Base-by-base conservation (phyloP, 2,113 vertebrate species). In the Paedocypris sp. region DNA sequence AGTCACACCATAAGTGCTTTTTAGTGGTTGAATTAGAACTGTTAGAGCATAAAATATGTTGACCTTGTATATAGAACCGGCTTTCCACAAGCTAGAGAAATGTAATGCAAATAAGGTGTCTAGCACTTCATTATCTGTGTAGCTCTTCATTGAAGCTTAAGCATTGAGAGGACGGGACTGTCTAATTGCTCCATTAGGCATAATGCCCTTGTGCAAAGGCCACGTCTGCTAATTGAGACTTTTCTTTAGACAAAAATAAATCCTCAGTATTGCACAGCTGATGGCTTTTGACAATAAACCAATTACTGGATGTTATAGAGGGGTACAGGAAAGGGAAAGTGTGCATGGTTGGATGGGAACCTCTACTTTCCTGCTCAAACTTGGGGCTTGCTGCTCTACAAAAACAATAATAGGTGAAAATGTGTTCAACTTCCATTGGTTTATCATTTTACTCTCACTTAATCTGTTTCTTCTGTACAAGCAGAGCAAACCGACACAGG, bases 251-350 rank as follows among this genome's bases (percentile, higher is more conserved):
- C 35, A 64, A 68, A 70, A n/a, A n/a, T n/a, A 65, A 45, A 70
- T 77, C 71, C 42, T 69, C 10, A 47, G 32, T 38, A 61, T 66
- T 26, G 33, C 32, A 29, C n/a, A 2, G 64, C 66, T 6, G 70
- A 83, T 80, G 64, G 62, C 26, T 63, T 61, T 19, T 78, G 77
- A 80, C 81, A 80, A 71, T 69, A 80, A 80, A 76, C 75, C 77
- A 77, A 81, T 85, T 83, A 80, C 54, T 61, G 49, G 59, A 70
- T 78, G 72, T 77, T 77, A 67, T 69, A 52, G 33, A 16, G 53
- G 38, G 70, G 70, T 75, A 60, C 45, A 31, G 72, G 64, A 73
- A 69, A 68, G 68, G 69, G 76, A 70, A 26, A 42, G 7, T 70
- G 75, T 71, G 74, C 74, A 74, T 45, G 76, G 67, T 60, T 76